Evolutionary conservation across 2,797 vertebrate species (phyloP), one percentile per base, ranked within the genome.

Genomic region (Spea hammondii): DNA sequence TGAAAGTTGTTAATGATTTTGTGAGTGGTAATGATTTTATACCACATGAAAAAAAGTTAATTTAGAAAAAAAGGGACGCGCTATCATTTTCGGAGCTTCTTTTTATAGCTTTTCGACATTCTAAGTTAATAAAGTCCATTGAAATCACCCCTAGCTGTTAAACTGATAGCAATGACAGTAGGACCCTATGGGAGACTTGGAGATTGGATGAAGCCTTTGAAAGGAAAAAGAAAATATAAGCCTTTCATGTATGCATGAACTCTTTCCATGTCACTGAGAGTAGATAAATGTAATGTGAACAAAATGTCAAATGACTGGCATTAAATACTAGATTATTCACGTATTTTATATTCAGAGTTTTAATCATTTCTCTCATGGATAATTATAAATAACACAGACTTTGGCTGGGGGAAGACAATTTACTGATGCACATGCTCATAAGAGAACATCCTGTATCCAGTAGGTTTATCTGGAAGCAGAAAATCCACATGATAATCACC

Each of bases 61-160:
- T 32, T 62, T 32, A 62, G 13, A 65, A 46, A 72, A 72, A n/a
- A 50, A 50, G 66, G 14, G 60, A 51, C 50, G 6, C 8, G 8
- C 32, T 8, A 64, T 64, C 14, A 50, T n/a, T 64, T 74, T 68
- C 72, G 7, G 68, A 54, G 47, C 59, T 60, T 72, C 45, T 17
- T 65, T 62, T 48, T 55, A 12, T 50, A 50, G 13, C 46, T 8
- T 32, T 62, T 53, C 65, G 54, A 77, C 72, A 72, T 81, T 14
- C 55, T 48, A 50, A 13, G 17, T 76, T 72, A 76, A 80, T 77
- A 57, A 51, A 5, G 74, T 77, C 74, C 69, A 76, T 68, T 81
- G 62, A 81, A 72, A 72, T 68, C 70, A 59, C 51, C 13, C 47
- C 74, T 51, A 69, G 74, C 72, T 69, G 32, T 62, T 11, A 51